Conservation (phyloP, 2,888 invertebrate species). For the Carpatolechia fugitivella region DNA sequence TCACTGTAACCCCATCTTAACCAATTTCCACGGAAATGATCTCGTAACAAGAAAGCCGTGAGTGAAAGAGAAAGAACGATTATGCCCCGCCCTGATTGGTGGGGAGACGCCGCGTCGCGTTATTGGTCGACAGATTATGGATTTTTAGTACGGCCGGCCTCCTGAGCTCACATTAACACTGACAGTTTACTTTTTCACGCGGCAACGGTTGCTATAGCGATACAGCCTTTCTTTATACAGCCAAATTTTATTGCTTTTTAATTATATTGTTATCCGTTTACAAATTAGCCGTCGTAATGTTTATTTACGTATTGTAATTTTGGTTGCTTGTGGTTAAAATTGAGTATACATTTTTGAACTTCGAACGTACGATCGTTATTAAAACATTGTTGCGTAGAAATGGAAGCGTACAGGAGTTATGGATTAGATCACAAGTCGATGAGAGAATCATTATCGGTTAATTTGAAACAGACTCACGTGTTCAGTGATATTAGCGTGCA, state of each 20-base stretch:
- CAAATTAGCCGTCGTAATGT: slow-evolving; percentile 13
- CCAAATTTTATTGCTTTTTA: slow-evolving; percentile 28
- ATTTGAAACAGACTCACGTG: slow-evolving; percentile 42
- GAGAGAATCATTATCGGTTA: slow-evolving; percentile 45
- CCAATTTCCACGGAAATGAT: slow-evolving; percentile 44
- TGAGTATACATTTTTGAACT: too few species aligned
- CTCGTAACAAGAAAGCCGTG: slow-evolving; percentile 51
- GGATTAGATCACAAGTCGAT: slow-evolving; percentile 41
- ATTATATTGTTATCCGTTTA: slow-evolving; percentile 14
- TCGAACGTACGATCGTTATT: too few species aligned
- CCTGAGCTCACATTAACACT: slow-evolving; percentile 29
- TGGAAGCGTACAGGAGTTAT: slow-evolving; percentile 47
- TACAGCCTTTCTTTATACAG: slow-evolving; percentile 20
- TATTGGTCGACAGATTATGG: slow-evolving; percentile 71
- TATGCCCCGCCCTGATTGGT: slow-evolving; percentile 65
- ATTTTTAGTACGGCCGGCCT: slow-evolving; percentile 63
- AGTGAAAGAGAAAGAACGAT: slow-evolving; percentile 61
- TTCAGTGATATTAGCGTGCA: slow-evolving; percentile 36
- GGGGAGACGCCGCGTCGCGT: slow-evolving; percentile 57
- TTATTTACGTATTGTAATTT: neutral
- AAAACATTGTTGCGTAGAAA: too few species aligned
- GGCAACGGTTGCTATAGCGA: slow-evolving; percentile 8
- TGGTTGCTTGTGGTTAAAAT: neutral
- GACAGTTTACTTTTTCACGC: slow-evolving; percentile 59
- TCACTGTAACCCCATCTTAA: slow-evolving; percentile 43